Percentiles rank a stretch among this genome's conserved stretches.
phyloP scores from a whole-genome alignment of 2,888 invertebrate genomes.

The Melitaea athalia region DNA sequence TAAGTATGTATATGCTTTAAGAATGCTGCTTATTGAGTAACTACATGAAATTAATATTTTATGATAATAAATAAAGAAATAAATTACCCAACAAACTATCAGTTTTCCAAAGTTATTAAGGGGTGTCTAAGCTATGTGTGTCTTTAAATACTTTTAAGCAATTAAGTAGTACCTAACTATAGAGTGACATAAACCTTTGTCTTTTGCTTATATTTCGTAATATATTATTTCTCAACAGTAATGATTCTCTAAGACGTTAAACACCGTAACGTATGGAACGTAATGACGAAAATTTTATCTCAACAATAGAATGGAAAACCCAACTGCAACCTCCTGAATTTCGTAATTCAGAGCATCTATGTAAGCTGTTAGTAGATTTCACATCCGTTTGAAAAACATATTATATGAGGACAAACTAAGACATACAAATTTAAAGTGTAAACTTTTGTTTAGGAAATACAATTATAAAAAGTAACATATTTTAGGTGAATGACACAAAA shows the following conservation, averaged over 20 bases:
- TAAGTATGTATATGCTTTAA: no score
- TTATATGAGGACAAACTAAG: background rate
- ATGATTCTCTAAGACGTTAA: constrained; percentile 56
- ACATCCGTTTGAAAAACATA: constrained; percentile 47
- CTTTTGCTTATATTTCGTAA: background rate
- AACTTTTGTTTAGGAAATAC: background rate
- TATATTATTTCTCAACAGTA: constrained; percentile 17
- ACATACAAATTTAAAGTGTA: background rate
- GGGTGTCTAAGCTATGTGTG: no score
- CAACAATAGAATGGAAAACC: constrained; percentile 69
- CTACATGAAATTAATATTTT: no score
- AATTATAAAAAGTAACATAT: no score
- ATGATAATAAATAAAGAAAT: no score
- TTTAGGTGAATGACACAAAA: no score
- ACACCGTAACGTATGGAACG: constrained; percentile 55
- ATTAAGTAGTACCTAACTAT: no score
- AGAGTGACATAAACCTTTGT: no score
- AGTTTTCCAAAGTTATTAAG: no score
- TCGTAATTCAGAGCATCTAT: constrained; percentile 51
- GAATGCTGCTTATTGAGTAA: no score
- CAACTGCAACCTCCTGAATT: constrained; percentile 51
- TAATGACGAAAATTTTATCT: constrained; percentile 63
- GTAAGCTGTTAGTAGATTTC: constrained; percentile 44
- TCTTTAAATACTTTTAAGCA: no score
- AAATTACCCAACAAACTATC: no score